Conservation (phyloP, 53 echinoderm and acorn worm genomes). For the Paelopatides confundens region DNA sequence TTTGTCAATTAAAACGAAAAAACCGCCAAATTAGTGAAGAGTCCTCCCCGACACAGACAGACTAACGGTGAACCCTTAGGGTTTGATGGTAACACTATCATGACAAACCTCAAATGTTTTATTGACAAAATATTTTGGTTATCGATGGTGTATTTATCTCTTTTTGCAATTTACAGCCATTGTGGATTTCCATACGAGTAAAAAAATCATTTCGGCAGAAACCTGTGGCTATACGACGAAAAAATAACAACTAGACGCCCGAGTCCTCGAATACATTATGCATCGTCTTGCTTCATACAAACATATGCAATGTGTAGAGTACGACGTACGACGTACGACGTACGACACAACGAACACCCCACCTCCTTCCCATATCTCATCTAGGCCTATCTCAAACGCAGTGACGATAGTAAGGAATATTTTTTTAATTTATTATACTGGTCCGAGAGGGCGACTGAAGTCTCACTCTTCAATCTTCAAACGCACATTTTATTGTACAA, state of each 20-base stretch:
- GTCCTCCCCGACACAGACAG: background rate
- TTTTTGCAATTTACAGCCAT: background rate
- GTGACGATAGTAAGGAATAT: no score
- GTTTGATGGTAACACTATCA: background rate
- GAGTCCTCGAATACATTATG: background rate
- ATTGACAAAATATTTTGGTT: background rate
- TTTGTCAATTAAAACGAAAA: constrained; percentile 26
- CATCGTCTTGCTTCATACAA: background rate
- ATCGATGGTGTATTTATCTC: background rate
- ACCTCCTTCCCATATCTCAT: no score
- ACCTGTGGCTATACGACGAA: background rate
- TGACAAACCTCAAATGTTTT: background rate
- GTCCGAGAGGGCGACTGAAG: no score
- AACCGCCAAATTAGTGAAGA: background rate
- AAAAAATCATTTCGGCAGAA: background rate
- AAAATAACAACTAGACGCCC: background rate
- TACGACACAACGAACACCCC: no score
- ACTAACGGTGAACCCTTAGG: background rate
- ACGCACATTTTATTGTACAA: no score
- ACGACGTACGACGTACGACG: no score
- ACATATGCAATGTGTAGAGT: background rate
- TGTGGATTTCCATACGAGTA: background rate
- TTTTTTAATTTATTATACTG: no score
- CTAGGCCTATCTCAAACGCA: no score
- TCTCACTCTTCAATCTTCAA: no score